A percentile compares a stretch with the other conserved stretches of the same genome.
These are phyloP conservation scores for Salticus scenicus DNA, from an alignment of 2,888 invertebrate species.

Conservation along the genomic window DNA sequence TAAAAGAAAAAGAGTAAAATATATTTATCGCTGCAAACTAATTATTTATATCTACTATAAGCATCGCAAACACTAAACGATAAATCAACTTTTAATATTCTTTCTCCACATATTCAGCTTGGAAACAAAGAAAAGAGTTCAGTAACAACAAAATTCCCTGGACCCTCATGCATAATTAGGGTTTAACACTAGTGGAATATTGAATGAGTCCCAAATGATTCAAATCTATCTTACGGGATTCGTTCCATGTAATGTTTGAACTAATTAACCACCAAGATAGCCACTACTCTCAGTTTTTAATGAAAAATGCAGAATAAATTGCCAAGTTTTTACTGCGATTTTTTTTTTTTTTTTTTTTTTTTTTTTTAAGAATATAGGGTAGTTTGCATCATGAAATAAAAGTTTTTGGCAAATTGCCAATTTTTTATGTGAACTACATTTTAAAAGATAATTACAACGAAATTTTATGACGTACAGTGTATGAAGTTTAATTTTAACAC, in stretches of 20 bases:
- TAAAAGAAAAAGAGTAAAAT: neutral
- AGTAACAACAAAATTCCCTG: constrained; percentile 3
- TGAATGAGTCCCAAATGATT: constrained; percentile 10
- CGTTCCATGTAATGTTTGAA: neutral
- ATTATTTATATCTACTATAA: constrained; percentile 3
- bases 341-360: too few relatives aligned
- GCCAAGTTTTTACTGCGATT: too few relatives aligned
- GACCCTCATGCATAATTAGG: constrained; percentile 13
- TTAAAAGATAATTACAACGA: neutral
- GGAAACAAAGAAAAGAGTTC: neutral
- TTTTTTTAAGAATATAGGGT: too few relatives aligned
- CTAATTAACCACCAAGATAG: constrained; percentile 15
- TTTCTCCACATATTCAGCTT: neutral
- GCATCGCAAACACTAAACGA: neutral
- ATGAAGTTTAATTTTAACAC: too few relatives aligned
- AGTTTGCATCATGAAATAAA: neutral
- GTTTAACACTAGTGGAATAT: constrained; percentile 18
- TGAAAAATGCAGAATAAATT: constrained; percentile 6
- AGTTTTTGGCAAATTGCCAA: neutral
- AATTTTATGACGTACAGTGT: constrained; percentile 7
- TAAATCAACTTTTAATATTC: constrained; percentile 15
- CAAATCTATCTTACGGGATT: constrained; percentile 7
- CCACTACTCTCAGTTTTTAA: constrained; percentile 1
- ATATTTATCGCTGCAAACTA: neutral
- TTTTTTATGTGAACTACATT: neutral